Conservation (phyloP, 2,797 vertebrate genomes). For the Hydrolagus colliei region DNA sequence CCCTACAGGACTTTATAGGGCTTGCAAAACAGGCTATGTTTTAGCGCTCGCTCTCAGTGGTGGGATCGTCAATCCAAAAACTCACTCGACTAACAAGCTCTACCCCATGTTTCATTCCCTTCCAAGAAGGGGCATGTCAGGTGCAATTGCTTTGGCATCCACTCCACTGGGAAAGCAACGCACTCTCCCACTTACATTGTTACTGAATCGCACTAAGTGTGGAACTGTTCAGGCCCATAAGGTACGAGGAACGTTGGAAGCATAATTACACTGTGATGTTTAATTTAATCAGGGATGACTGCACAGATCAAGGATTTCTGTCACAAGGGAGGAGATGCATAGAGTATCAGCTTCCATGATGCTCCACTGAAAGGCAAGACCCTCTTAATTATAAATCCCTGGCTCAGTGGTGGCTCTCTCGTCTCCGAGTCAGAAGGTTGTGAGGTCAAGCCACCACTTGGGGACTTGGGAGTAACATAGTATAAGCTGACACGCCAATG, state of each 20-base stretch:
- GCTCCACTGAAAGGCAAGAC: not conserved
- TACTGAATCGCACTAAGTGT: not conserved
- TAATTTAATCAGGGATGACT: conserved; percentile 1
- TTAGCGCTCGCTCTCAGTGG: not conserved
- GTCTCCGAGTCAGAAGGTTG: no score
- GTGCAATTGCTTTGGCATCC: conserved; percentile 14
- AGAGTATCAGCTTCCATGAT: not conserved
- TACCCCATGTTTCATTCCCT: not conserved
- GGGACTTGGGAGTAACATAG: no score
- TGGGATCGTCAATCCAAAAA: not conserved
- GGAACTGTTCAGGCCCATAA: not conserved
- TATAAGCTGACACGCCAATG: no score
- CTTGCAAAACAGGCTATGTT: not conserved
- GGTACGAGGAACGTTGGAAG: not conserved
- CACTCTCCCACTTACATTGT: not conserved
- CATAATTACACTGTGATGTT: conserved; percentile 17
- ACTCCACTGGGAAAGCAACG: not conserved
- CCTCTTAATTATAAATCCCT: no score
- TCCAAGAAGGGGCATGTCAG: not conserved
- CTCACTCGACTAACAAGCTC: not conserved
- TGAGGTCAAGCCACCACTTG: no score
- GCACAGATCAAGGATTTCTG: not conserved
- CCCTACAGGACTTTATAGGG: no score
- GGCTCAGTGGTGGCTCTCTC: no score
- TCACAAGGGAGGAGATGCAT: conserved; percentile 7